Percentiles rank a stretch among this genome's conserved stretches.
Conservation (phyloP, 2,888 invertebrate genomes). For the Conistra vaccinii region DNA sequence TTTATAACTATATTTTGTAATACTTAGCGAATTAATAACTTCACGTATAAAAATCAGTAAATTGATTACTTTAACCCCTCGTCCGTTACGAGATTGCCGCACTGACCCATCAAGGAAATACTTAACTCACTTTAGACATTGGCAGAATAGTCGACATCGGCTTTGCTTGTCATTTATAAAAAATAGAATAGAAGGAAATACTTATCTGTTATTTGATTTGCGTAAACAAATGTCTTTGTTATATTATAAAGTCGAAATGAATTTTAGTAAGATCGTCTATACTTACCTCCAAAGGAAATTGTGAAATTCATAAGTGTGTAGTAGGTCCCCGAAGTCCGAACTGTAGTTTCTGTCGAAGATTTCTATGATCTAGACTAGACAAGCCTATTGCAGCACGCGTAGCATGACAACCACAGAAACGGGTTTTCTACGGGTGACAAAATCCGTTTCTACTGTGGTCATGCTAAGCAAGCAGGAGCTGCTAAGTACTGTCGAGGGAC, state of each 20-base stretch:
- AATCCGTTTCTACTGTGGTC: no score
- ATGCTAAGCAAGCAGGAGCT: no score
- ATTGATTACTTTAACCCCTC: background rate
- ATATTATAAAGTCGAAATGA: background rate
- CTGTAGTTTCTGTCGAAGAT: background rate
- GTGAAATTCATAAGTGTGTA: background rate
- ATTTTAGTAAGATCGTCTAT: background rate
- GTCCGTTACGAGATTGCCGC: no score
- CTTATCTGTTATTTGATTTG: constrained; percentile 5
- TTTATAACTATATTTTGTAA: background rate
- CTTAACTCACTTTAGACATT: no score
- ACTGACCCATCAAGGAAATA: background rate
- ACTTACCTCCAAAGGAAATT: background rate
- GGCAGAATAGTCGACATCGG: no score
- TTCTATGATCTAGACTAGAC: background rate
- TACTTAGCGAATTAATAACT: background rate
- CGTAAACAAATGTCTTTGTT: background rate
- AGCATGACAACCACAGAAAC: no score
- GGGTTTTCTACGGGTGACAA: no score
- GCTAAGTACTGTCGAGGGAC: background rate
- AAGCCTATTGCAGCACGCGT: no score
- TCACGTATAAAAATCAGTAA: constrained; percentile 2
- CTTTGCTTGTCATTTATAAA: no score
- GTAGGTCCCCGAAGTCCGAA: background rate
- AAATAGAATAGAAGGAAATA: no score